Base-by-base conservation (phyloP, 2,797 vertebrate genomes). In the Phyllotis vaccarum region DNA sequence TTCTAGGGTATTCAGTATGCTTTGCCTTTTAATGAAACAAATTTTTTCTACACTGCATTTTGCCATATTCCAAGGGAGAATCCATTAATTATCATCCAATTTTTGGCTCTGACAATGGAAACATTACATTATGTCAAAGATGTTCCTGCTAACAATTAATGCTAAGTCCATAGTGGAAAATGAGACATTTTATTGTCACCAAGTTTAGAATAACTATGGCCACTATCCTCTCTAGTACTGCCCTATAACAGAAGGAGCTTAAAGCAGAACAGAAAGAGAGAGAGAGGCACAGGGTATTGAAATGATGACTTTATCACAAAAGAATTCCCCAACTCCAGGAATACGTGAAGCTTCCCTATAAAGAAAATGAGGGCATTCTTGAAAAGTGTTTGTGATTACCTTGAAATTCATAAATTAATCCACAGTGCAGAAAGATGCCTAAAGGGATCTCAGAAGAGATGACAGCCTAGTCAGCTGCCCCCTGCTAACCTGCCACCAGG, bases 141-240 rank as follows among this genome's bases (percentile, higher is more conserved):
- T 74, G 54, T 74, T 76, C 86, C 60, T 90, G 54, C 85, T 97
- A 95, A 97, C 97, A 97, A 95, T 95, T 95, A 96, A 96, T 70
- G 91, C 91, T 89, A 93, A 97, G 97, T 96, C 60, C 43, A 87
- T 93, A 93, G 93, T 60, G 56, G 88, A n/a, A 29, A 86, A 8
- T 97, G 93, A 94, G 87, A 88, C 37, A 79, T 19, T 58, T 10
- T 43, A 96, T 94, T 89, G 66, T 92, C 66, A 31, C 78, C 70
- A 85, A 58, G 56, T 40, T 79, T 82, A 78, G 27, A 82, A 89
- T 56, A 83, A 92, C 75, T 58, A 34, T 40, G 58, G 12, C 88
- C 68, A 62, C 43, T 58, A 22, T 90, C 24, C 12, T 75, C 70
- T 92, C 34, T 54, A 85, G 6, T 83, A 91, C 81, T 90, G 74